phyloP scores from a whole-genome alignment of 1,140 invertebrate genomes.

The Cydia amplana region DNA sequence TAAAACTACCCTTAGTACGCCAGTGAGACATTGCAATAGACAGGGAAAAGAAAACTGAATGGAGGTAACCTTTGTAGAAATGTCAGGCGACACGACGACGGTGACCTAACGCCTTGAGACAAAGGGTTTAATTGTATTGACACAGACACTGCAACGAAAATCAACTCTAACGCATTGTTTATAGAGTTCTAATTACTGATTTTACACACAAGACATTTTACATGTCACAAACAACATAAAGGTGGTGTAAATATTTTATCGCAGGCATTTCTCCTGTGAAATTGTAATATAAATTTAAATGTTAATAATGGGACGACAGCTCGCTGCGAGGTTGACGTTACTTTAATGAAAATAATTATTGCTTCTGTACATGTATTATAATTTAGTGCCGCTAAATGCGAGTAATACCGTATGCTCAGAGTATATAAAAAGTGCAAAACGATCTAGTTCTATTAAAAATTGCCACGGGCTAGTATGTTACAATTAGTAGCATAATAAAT shows the following conservation, averaged over 20 bases:
- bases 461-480: not conserved
- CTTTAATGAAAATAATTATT: conserved; percentile 54
- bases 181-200: conserved; percentile 40
- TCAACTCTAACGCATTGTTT: conserved; percentile 47
- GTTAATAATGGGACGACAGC: conserved; percentile 58
- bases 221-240: conserved; percentile 52
- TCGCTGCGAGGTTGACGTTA: conserved; percentile 44
- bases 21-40: conserved; percentile 65
- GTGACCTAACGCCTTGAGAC: conserved; percentile 68
- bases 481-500: conserved; percentile 24
- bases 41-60: conserved; percentile 69
- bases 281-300: conserved; percentile 58
- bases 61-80: conserved; percentile 75
- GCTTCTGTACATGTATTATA: conserved; percentile 52
- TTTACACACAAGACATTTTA: conserved; percentile 42
- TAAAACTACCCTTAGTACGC: conserved; percentile 71
- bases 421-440: conserved; percentile 10
- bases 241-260: conserved; percentile 50
- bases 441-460: conserved; percentile 29
- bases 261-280: conserved; percentile 53
- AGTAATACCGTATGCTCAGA: not conserved
- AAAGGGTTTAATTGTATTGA: conserved; percentile 70
- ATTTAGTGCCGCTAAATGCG: conserved; percentile 33
- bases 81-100: conserved; percentile 67
- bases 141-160: conserved; percentile 43